phyloP scores from a whole-genome alignment of 2,888 invertebrate genomes.

The Perdita meconis region DNA sequence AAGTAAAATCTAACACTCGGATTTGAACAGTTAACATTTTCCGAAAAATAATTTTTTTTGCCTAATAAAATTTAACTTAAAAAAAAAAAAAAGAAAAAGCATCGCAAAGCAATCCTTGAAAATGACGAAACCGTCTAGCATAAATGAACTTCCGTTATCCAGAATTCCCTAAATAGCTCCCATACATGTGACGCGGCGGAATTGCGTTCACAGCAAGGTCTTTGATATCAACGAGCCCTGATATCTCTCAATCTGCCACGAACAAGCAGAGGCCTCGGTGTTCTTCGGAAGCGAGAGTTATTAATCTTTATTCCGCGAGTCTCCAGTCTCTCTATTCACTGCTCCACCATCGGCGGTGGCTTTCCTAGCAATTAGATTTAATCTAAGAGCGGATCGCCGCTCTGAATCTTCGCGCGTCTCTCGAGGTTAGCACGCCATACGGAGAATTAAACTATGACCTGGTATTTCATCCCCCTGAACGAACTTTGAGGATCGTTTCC shows the following conservation, averaged over 20 bases:
- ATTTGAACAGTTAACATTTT: too few relatives aligned
- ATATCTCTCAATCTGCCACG: conserved; percentile 28
- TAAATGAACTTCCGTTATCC: too few relatives aligned
- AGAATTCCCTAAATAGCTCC: too few relatives aligned
- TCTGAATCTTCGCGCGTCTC: conserved; percentile 25
- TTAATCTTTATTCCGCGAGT: conserved; percentile 43
- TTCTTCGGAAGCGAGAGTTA: conserved; percentile 25
- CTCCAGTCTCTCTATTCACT: conserved; percentile 12
- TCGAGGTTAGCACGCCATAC: conserved; percentile 7
- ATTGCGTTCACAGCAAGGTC: neutral
- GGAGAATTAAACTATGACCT: conserved; percentile 26
- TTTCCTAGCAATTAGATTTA: conserved; percentile 52
- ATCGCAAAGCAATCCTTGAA: too few relatives aligned
- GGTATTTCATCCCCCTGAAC: conserved; percentile 11
- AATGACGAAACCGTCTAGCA: too few relatives aligned
- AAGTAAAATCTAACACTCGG: too few relatives aligned
- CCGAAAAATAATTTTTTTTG: too few relatives aligned
- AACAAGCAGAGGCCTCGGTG: conserved; percentile 4
- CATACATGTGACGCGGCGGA: too few relatives aligned
- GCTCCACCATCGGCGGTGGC: conserved; percentile 37
- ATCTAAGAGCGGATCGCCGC: conserved; percentile 59
- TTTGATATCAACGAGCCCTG: neutral
- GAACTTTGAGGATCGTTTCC: neutral
- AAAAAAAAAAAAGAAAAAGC: too few relatives aligned
- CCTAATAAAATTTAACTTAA: too few relatives aligned